A percentile compares a stretch with the other conserved stretches of the same genome.
Evolutionary conservation across 35 echinoderm and acorn worm species (phyloP).

Genomic region (Ophioderma brevispina): DNA sequence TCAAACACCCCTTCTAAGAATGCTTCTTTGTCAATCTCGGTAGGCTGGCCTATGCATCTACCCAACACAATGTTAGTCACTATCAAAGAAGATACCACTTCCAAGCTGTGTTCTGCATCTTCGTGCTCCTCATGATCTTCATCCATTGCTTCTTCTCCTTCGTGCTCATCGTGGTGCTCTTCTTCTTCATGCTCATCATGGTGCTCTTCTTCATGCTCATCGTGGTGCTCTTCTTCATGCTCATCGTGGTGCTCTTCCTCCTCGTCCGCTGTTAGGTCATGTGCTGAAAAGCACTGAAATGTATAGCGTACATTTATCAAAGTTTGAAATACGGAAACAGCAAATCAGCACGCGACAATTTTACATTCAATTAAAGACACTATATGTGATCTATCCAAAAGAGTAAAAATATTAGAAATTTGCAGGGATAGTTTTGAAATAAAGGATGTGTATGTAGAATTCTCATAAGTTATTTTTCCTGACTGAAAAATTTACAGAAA

Average conservation of each 20-base stretch:
- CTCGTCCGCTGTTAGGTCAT: not conserved
- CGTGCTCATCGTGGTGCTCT: conserved; percentile 46
- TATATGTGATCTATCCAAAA: too few relatives aligned
- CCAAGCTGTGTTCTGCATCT: not conserved
- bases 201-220: conserved; percentile 50
- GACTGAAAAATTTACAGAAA: too few relatives aligned
- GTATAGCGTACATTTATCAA: not conserved
- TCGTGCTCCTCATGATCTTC: not conserved
- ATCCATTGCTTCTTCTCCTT: not conserved
- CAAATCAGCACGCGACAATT: too few relatives aligned
- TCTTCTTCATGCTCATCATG: conserved; percentile 47
- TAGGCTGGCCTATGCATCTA: conserved; percentile 76
- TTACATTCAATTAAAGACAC: too few relatives aligned
- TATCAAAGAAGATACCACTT: conserved; percentile 27
- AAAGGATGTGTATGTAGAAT: too few relatives aligned
- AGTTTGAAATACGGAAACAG: too few relatives aligned
- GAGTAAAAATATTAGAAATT: too few relatives aligned
- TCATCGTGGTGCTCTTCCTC: not conserved
- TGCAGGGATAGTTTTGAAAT: too few relatives aligned
- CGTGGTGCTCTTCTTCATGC: conserved; percentile 69
- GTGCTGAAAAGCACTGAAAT: not conserved
- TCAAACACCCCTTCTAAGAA: conserved; percentile 68
- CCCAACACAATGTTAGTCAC: conserved; percentile 67
- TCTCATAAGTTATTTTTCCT: too few relatives aligned
- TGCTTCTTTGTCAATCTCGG: conserved; percentile 16